Evolutionary conservation across 2,888 invertebrate genomes (phyloP).

Genomic region (Torymus texanus): DNA sequence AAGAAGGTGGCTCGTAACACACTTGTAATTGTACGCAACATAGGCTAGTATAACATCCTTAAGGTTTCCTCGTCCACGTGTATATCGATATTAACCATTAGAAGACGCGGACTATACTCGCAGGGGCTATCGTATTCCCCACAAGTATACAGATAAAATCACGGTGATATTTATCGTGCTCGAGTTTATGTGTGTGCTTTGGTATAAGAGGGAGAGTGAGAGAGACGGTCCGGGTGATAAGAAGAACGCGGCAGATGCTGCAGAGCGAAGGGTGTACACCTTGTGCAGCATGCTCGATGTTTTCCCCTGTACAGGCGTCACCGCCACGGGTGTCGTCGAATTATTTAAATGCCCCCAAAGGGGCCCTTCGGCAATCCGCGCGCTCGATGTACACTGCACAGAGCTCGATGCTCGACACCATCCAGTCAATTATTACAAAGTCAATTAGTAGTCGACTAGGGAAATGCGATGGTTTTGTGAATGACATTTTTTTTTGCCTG

Average conservation of each 20-base stretch:
- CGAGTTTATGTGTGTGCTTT: too few relatives aligned
- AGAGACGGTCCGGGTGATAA: slow-evolving; percentile 21
- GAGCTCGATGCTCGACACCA: slow-evolving; percentile 36
- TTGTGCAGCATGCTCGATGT: neutral
- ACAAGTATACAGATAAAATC: slow-evolving; percentile 35
- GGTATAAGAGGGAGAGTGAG: slow-evolving; percentile 7
- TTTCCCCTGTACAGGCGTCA: neutral
- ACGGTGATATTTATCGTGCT: slow-evolving; percentile 10
- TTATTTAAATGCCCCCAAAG: slow-evolving; percentile 59
- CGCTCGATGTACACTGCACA: neutral
- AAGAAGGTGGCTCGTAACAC: slow-evolving; percentile 1
- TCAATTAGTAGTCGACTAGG: slow-evolving; percentile 46
- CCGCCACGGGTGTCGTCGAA: slow-evolving; percentile 53
- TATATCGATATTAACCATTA: slow-evolving; percentile 17
- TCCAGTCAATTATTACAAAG: slow-evolving; percentile 50
- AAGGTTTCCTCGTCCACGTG: neutral
- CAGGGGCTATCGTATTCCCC: too few relatives aligned
- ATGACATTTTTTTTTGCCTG: too few relatives aligned
- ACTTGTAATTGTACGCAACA: neutral
- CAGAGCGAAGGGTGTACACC: slow-evolving; percentile 15
- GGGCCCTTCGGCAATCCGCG: slow-evolving; percentile 45
- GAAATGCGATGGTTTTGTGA: neutral
- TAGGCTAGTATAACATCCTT: neutral
- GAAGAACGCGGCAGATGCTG: slow-evolving; percentile 43
- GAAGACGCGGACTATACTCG: neutral